Base-by-base conservation (phyloP, 1,140 invertebrate species). In the Pissodes strobi region DNA sequence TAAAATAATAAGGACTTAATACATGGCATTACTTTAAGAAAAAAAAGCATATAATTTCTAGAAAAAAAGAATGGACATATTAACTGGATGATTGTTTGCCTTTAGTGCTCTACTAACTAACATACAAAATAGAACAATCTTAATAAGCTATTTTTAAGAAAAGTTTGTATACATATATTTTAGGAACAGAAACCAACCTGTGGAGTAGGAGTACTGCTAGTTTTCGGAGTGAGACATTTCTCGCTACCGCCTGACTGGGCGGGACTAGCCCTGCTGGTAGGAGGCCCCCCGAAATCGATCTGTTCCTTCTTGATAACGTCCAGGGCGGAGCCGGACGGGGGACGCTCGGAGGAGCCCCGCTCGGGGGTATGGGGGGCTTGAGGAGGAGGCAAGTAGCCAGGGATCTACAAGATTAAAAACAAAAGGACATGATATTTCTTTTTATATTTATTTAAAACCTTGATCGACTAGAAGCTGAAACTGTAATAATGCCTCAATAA, bases 291-390 rank as follows among this genome's bases (percentile, higher is more conserved):
- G 76, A 80, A 82, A 58, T 80, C 77, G 13, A 74, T 62, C 41
- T 87, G 87, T 76, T 91, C 89, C 66, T 89, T 90, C 69, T 91
- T 91, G 49, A 91, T 90, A 41, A 43, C 65, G 8, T 73, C 70
- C 6, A 73, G 34, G 1, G 68, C 37, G 3, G 72, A 67, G 8
- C 70, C 69, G 1, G 75, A 75, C 22, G 71, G 66, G 2, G 72
- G 72, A n/a, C 72, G 37, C 8, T 76, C 71, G 6, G 48, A 64
- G 10, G 39, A 55, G 2, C 60, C 51, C 22, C 61, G 49, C 15
- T 61, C 39, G 9, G 67, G 64, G 5, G 70, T 51, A 17, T 67
- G 66, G 5, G 69, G 67, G 17, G 71, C 53, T 10, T 56, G 68
- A 21, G 64, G 66, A 25, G 64, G 60, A 69, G 74, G 70, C 39